These are phyloP conservation scores for Eurystomus gularis DNA, from an alignment of 2,113 vertebrate genomes.

Conservation along the genomic window DNA sequence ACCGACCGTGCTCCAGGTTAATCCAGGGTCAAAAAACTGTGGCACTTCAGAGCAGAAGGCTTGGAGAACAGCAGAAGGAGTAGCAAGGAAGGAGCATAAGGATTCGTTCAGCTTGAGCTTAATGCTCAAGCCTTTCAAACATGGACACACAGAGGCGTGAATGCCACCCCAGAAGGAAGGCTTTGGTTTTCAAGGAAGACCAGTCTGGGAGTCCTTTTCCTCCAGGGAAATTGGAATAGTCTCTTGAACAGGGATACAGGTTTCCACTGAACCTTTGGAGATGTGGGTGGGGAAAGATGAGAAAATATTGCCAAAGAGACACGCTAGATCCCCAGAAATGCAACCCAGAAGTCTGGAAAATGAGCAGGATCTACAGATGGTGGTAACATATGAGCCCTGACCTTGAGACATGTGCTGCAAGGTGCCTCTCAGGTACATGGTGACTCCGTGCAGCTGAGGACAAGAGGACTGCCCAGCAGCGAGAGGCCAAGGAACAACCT, in stretches of 20 bases:
- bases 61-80: background rate
- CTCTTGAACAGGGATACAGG: background rate
- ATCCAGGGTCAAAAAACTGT: background rate
- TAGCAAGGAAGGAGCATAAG: background rate
- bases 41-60: background rate
- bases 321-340: accelerated
- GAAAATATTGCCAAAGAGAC: background rate
- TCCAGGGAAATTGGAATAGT: accelerated
- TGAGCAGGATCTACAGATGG: background rate
- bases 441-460: background rate
- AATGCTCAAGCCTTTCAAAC: accelerated
- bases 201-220: background rate
- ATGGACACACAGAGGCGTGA: accelerated
- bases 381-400: accelerated
- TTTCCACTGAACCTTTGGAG: background rate
- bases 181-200: background rate
- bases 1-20: accelerated
- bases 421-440: accelerated
- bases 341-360: accelerated
- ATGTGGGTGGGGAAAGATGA: background rate
- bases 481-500: background rate
- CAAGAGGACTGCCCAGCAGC: background rate
- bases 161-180: background rate
- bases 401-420: background rate
- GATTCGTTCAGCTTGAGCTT: accelerated